Conservation (phyloP, 2,888 invertebrate genomes). For the Eupithecia exiguata region DNA sequence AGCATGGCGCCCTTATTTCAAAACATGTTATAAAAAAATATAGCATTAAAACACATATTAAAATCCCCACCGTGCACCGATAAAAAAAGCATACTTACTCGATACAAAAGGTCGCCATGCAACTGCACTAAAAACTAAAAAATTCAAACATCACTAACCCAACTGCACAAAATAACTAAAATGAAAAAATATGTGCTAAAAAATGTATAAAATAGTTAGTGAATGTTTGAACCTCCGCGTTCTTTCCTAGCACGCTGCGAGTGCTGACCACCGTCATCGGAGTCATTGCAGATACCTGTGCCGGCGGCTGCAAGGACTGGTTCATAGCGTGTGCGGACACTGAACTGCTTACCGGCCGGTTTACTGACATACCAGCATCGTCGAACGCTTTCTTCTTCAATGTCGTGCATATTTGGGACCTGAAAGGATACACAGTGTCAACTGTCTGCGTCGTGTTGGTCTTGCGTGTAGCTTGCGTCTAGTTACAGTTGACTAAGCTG, state of each 20-base stretch:
- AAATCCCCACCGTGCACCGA: too few relatives aligned
- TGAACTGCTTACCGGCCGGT: slow-evolving; percentile 84
- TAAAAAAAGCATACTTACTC: too few relatives aligned
- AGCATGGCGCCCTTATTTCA: too few relatives aligned
- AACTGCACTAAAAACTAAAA: too few relatives aligned
- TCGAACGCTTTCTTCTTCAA: slow-evolving; percentile 94
- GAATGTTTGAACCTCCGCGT: slow-evolving; percentile 82
- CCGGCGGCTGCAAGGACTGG: slow-evolving; percentile 44
- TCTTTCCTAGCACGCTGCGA: slow-evolving; percentile 77
- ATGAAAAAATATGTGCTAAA: slow-evolving; percentile 47
- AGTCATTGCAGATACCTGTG: slow-evolving; percentile 67
- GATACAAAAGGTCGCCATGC: too few relatives aligned
- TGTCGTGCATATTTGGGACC: slow-evolving; percentile 93
- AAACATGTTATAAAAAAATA: too few relatives aligned
- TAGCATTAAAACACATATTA: too few relatives aligned
- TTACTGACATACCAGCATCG: slow-evolving; percentile 91
- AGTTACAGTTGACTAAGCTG: background rate
- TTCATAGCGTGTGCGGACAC: slow-evolving; percentile 66
- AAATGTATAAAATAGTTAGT: slow-evolving; percentile 65
- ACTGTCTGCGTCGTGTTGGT: background rate
- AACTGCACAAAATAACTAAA: slow-evolving; percentile 36
- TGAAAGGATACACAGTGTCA: slow-evolving; percentile 67
- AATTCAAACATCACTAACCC: too few relatives aligned
- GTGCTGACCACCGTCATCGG: slow-evolving; percentile 67
- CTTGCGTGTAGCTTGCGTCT: background rate